Evolutionary conservation across 2,113 vertebrate genomes (phyloP).

Genomic region (Gymnarchus niloticus): DNA sequence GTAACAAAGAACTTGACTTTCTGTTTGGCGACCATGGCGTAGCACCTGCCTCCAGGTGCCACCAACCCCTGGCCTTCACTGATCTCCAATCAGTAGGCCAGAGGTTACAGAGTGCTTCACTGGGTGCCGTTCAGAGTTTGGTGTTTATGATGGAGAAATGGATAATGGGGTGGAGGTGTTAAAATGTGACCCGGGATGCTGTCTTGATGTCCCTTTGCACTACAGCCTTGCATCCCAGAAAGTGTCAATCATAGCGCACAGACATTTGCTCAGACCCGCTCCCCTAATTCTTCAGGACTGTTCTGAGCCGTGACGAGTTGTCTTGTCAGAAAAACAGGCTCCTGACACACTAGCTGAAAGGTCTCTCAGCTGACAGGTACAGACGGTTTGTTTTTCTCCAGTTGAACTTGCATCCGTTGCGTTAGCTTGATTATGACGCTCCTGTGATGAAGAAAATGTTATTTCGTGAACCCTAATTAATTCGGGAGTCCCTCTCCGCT

Average conservation of each 20-base stretch:
- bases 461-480: background rate
- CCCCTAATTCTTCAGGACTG: too few relatives aligned
- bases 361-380: background rate
- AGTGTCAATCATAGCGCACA: background rate
- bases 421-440: conserved; percentile 7
- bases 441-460: conserved; percentile 1
- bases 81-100: background rate
- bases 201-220: background rate
- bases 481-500: background rate
- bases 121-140: background rate
- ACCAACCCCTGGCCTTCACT: background rate
- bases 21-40: background rate
- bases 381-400: background rate
- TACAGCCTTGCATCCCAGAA: background rate
- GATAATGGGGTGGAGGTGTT: background rate
- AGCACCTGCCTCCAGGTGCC: background rate
- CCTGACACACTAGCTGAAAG: background rate
- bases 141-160: background rate
- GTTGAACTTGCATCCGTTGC: conserved; percentile 8
- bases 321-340: background rate
- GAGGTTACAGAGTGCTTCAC: background rate
- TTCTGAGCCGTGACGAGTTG: background rate
- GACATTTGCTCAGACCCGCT: background rate
- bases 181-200: background rate
- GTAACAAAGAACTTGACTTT: background rate